A percentile compares a stretch with the other conserved stretches of the same genome.
These are phyloP conservation scores for Torymus texanus DNA, from an alignment of 2,888 invertebrate genomes.

Conservation along the genomic window DNA sequence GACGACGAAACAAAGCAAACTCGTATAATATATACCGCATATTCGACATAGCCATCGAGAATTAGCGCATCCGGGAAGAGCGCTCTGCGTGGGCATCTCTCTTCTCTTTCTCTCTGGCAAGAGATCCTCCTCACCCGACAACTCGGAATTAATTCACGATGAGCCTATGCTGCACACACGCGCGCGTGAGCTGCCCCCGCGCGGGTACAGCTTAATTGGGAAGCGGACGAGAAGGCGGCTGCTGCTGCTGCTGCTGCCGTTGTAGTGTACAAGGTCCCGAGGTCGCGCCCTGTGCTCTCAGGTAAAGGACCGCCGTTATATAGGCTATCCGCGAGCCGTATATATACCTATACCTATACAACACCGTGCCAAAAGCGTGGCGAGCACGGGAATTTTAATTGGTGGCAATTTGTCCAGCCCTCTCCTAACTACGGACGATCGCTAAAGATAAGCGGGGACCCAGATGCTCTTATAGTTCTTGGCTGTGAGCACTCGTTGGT, in stretches of 20 bases:
- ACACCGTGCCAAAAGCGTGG: background rate
- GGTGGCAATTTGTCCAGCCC: slow-evolving; percentile 63
- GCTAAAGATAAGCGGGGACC: slow-evolving; percentile 21
- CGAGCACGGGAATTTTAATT: slow-evolving; percentile 64
- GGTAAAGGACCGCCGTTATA: slow-evolving; percentile 1
- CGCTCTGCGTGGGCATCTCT: slow-evolving; percentile 31
- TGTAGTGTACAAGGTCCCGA: slow-evolving; percentile 21
- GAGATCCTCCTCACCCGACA: background rate
- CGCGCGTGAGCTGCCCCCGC: slow-evolving; percentile 38
- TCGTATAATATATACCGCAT: slow-evolving; percentile 12
- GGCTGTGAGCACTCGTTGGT: too few relatives aligned
- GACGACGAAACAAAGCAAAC: slow-evolving; percentile 12
- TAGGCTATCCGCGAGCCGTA: too few relatives aligned
- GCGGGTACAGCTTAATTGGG: slow-evolving; percentile 73
- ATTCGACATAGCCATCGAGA: slow-evolving; percentile 33
- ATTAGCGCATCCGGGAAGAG: slow-evolving; percentile 53
- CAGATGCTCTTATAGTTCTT: too few relatives aligned
- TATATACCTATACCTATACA: too few relatives aligned
- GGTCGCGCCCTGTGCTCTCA: slow-evolving; percentile 1
- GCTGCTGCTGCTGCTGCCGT: background rate
- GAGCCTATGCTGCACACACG: slow-evolving; percentile 12
- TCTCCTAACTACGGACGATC: slow-evolving; percentile 54
- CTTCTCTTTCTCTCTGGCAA: background rate
- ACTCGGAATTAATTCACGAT: slow-evolving; percentile 54
- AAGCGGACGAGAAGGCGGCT: slow-evolving; percentile 56